These are phyloP conservation scores for Grallaria varia DNA, from an alignment of 2,113 vertebrate genomes.

Conservation along the genomic window DNA sequence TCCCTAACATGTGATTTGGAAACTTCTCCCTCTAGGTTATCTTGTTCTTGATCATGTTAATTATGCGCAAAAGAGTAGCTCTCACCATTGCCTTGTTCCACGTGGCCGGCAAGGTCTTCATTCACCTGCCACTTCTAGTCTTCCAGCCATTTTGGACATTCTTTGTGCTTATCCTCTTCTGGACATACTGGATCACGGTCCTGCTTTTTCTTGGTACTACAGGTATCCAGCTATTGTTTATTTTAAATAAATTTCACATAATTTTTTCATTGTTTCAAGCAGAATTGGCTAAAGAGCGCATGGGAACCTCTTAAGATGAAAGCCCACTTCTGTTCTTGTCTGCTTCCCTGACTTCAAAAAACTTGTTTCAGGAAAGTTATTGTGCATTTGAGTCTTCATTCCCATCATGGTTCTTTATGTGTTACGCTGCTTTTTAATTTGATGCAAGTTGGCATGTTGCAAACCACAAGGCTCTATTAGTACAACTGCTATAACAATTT, in stretches of 20 bases:
- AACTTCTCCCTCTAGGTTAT: conserved; percentile 77
- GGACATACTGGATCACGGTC: conserved; percentile 93
- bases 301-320: neutral
- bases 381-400: neutral
- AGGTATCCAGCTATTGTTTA: conserved; percentile 72
- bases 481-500: neutral
- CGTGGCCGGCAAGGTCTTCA: conserved; percentile 96
- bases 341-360: neutral
- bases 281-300: neutral
- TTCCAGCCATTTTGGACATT: conserved; percentile 97
- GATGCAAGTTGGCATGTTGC: neutral
- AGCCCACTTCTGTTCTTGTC: neutral
- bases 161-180: conserved; percentile 90
- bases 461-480: neutral
- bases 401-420: neutral
- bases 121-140: conserved; percentile 90
- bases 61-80: conserved; percentile 94
- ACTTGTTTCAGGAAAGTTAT: neutral
- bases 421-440: neutral
- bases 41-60: conserved; percentile 90
- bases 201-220: conserved; percentile 93
- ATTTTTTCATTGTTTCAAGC: neutral
- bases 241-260: neutral
- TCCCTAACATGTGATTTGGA: neutral
- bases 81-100: conserved; percentile 97